phyloP scores from a whole-genome alignment of 2,797 vertebrate species.

The Odontamblyopus lacepedii region DNA sequence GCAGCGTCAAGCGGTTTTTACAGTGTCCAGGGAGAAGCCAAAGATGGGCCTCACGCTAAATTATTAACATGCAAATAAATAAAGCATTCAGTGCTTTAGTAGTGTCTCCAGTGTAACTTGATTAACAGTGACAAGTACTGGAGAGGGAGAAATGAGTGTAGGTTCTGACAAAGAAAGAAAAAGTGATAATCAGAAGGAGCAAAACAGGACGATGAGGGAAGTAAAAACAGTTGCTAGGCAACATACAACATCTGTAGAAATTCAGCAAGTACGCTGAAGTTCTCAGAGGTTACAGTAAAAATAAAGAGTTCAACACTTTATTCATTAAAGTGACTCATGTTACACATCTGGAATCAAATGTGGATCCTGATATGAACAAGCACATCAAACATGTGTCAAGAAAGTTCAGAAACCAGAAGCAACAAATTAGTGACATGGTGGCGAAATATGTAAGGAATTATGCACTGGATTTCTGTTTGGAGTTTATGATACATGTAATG shows the following conservation, averaged over 20 bases:
- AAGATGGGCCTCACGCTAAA: conserved; percentile 64
- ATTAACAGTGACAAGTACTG: conserved; percentile 74
- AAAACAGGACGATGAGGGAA: conserved; percentile 49
- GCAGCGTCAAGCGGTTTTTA: conserved; percentile 50
- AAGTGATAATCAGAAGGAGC: conserved; percentile 48
- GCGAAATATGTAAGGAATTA: too few relatives aligned
- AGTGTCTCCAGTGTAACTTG: conserved; percentile 68
- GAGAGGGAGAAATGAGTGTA: conserved; percentile 46
- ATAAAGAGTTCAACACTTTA: conserved; percentile 41
- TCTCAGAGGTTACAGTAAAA: conserved; percentile 78
- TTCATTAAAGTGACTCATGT: conserved; percentile 10
- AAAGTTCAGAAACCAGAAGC: conserved; percentile 31
- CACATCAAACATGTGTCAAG: conserved; percentile 22
- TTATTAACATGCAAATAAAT: conserved; percentile 80
- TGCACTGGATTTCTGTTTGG: neutral
- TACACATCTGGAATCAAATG: too few relatives aligned
- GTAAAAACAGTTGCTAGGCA: conserved; percentile 82
- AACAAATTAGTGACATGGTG: conserved; percentile 17
- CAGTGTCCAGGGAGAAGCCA: conserved; percentile 47
- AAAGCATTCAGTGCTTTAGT: conserved; percentile 70
- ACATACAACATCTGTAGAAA: conserved; percentile 82
- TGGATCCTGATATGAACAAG: conserved; percentile 34
- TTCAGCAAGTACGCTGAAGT: conserved; percentile 66
- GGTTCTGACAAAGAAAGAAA: conserved; percentile 57
- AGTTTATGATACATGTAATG: too few relatives aligned